Conservation (phyloP, 1,140 invertebrate species). For the Apis mellifera region DNA sequence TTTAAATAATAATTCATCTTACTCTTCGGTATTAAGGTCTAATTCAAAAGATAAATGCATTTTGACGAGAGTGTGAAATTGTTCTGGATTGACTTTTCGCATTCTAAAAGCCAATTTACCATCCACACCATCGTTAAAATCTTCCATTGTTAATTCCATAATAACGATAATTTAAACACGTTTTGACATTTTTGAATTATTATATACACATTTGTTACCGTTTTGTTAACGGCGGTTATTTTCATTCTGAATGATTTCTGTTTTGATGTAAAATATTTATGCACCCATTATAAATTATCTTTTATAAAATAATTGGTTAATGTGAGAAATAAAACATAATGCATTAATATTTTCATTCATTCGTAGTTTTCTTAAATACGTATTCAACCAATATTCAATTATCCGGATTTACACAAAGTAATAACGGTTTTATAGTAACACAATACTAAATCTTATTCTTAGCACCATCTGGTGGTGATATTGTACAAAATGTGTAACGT, state of each 20-base stretch:
- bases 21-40: conserved; percentile 92
- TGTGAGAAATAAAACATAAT: neutral
- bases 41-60: conserved; percentile 96
- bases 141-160: conserved; percentile 70
- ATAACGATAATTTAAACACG: conserved; percentile 51
- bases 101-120: conserved; percentile 84
- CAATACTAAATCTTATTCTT: neutral
- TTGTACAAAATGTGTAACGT: neutral
- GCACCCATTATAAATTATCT: neutral
- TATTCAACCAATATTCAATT: neutral
- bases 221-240: conserved; percentile 27
- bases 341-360: conserved; percentile 19
- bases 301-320: conserved; percentile 1
- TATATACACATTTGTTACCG: conserved; percentile 18
- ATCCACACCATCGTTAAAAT: conserved; percentile 79
- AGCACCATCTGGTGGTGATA: conserved; percentile 3
- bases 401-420: conserved; percentile 4
- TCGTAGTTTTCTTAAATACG: conserved; percentile 4
- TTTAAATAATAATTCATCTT: conserved; percentile 73
- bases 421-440: neutral
- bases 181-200: conserved; percentile 50
- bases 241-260: neutral
- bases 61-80: conserved; percentile 92
- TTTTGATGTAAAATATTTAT: neutral
- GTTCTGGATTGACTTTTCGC: conserved; percentile 89